Conservation (phyloP, 2,888 invertebrate genomes). For the Heliconius cydno region DNA sequence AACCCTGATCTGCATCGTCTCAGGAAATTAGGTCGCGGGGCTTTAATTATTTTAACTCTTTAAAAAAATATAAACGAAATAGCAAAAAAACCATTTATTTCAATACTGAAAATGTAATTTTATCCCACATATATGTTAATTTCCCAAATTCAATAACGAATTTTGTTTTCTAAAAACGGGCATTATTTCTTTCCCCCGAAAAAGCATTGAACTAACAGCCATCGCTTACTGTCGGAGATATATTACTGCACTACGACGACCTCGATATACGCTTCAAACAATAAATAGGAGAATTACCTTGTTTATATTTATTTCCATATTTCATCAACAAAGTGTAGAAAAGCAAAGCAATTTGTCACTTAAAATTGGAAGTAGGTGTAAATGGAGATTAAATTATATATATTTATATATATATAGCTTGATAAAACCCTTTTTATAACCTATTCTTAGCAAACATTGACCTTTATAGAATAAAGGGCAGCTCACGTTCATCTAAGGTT, state of each 20-base stretch:
- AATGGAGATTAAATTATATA: background rate
- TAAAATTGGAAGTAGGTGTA: background rate
- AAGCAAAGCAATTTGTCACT: background rate
- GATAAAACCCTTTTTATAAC: conserved; percentile 10
- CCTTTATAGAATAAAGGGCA: conserved; percentile 13
- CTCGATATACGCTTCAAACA: background rate
- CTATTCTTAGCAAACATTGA: conserved; percentile 23
- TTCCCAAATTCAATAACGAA: too few relatives aligned
- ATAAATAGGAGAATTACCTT: background rate
- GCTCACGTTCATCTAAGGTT: conserved; percentile 9
- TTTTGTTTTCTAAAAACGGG: too few relatives aligned
- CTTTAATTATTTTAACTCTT: conserved; percentile 42
- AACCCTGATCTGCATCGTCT: conserved; percentile 61
- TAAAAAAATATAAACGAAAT: background rate
- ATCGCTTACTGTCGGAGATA: background rate
- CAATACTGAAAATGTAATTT: too few relatives aligned
- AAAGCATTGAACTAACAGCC: too few relatives aligned
- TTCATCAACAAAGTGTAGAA: background rate
- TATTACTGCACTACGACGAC: background rate
- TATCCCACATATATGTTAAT: too few relatives aligned
- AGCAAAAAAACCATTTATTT: too few relatives aligned
- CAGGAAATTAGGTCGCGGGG: conserved; percentile 52
- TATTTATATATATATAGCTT: background rate
- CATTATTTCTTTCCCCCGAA: too few relatives aligned
- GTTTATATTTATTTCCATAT: background rate